A percentile compares a stretch with the other conserved stretches of the same genome.
Conservation (phyloP, 2,113 vertebrate genomes). For the Aramus guarauna region DNA sequence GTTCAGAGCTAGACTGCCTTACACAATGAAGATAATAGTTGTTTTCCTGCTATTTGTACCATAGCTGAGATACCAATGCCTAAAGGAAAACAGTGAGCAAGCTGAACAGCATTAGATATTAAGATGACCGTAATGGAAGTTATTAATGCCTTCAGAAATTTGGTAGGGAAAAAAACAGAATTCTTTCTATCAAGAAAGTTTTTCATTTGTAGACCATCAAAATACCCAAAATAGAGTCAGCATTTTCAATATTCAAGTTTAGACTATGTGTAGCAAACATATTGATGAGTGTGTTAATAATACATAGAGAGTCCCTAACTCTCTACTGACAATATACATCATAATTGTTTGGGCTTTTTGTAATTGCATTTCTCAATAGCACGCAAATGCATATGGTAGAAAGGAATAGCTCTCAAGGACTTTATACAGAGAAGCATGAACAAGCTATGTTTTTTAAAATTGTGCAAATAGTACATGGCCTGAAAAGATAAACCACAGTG, state of each 20-base stretch:
- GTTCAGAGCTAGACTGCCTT: not conserved
- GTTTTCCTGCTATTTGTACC: not conserved
- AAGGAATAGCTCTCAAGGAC: not conserved
- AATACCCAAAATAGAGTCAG: not conserved
- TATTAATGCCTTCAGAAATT: not conserved
- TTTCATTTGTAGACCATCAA: not conserved
- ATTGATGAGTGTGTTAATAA: not conserved
- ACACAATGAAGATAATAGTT: not conserved
- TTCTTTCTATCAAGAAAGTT: not conserved
- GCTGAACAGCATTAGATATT: not conserved
- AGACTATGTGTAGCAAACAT: not conserved
- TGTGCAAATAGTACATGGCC: not conserved
- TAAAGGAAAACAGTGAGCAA: not conserved
- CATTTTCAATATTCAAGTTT: not conserved
- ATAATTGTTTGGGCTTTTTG: not conserved
- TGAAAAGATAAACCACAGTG: not conserved
- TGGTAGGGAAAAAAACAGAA: not conserved
- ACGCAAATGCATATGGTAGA: not conserved
- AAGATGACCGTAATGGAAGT: not conserved
- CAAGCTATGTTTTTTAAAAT: not conserved
- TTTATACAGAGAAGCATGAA: not conserved
- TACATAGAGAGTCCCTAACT: not conserved
- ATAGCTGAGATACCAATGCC: not conserved
- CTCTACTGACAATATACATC: accelerated
- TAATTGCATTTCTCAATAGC: not conserved